phyloP scores from a whole-genome alignment of 2,797 vertebrate genomes.

The Garrulus glandarius region DNA sequence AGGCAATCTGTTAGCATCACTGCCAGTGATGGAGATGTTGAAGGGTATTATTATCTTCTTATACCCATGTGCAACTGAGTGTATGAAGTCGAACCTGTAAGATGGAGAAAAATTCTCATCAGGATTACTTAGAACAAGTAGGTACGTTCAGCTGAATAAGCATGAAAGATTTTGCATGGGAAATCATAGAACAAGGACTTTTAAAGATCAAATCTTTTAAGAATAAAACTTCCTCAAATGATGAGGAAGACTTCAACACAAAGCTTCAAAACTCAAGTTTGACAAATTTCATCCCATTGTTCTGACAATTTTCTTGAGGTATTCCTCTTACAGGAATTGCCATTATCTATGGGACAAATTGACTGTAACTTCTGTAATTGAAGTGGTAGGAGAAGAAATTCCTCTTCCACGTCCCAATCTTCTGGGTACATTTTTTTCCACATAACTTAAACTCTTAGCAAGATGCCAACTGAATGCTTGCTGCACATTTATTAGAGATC shows the following conservation, averaged over 20 bases:
- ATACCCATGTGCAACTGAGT: conserved; percentile 87
- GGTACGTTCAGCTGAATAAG: not conserved
- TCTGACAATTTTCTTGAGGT: not conserved
- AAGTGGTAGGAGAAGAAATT: not conserved
- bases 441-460: not conserved
- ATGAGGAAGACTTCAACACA: not conserved
- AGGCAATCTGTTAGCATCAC: conserved; percentile 84
- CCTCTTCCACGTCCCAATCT: not conserved
- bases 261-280: not conserved
- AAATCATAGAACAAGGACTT: not conserved
- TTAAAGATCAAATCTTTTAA: not conserved
- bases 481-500: not conserved
- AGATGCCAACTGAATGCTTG: not conserved
- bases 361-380: not conserved
- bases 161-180: rapidly evolving
- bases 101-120: not conserved
- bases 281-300: not conserved
- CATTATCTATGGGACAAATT: not conserved
- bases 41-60: conserved; percentile 89
- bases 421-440: not conserved
- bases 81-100: conserved; percentile 84
- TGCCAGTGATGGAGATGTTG: conserved; percentile 50
- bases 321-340: not conserved
- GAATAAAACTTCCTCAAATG: not conserved
- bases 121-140: not conserved